Conservation (phyloP, 2,797 vertebrate genomes). For the Sebastes trivittatus region DNA sequence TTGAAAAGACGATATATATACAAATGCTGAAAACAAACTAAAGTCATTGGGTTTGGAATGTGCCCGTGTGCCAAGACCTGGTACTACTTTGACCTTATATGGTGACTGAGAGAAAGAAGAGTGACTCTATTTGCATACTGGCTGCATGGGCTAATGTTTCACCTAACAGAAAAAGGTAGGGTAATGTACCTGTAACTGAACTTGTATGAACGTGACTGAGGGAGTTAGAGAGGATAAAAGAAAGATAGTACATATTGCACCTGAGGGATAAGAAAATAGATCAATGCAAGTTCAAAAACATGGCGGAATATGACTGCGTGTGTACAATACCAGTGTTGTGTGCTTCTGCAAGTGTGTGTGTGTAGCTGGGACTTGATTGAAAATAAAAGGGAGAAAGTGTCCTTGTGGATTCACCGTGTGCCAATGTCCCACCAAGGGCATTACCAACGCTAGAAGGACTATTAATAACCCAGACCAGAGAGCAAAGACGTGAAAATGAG, state of each 20-base stretch:
- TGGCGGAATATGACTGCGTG: conserved; percentile 33
- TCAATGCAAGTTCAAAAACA: conserved; percentile 32
- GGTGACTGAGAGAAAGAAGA: conserved; percentile 60
- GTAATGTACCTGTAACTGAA: conserved; percentile 14
- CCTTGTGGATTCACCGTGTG: conserved; percentile 45
- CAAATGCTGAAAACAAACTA: conserved; percentile 58
- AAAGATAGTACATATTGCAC: conserved; percentile 23
- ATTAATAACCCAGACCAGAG: conserved; percentile 11
- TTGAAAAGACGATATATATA: conserved; percentile 61
- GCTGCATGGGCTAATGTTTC: conserved; percentile 46
- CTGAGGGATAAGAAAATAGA: conserved; percentile 17
- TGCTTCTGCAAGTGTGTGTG: conserved; percentile 14
- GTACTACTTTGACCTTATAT: conserved; percentile 71
- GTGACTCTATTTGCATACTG: conserved; percentile 39
- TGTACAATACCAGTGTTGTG: conserved; percentile 8
- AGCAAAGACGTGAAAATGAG: conserved; percentile 6
- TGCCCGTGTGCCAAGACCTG: conserved; percentile 73
- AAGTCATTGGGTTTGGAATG: conserved; percentile 67
- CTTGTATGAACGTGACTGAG: conserved; percentile 40
- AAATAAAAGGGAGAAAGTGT: conserved; percentile 31
- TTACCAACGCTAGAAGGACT: conserved; percentile 21
- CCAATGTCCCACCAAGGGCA: conserved; percentile 32
- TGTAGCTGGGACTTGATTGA: conserved; percentile 10
- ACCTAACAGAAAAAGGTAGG: conserved; percentile 49
- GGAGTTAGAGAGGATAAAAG: conserved; percentile 3